Conservation (phyloP, 1,140 invertebrate species). For the Drosophila lacertosa region DNA sequence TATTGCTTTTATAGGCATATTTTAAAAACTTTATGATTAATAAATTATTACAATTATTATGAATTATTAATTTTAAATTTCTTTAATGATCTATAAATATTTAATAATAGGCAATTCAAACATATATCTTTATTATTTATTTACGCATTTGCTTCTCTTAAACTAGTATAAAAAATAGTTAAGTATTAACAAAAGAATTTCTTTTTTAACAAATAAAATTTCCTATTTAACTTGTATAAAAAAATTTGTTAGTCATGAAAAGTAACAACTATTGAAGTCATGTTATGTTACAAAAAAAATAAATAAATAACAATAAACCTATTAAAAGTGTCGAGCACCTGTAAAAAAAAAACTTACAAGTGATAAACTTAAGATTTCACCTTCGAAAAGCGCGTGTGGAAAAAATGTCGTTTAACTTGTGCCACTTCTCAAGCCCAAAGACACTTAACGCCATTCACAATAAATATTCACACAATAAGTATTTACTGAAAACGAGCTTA, state of each 20-base stretch:
- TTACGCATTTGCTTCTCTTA: too few relatives aligned
- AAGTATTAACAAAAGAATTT: too few relatives aligned
- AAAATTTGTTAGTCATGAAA: background rate
- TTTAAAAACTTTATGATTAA: background rate
- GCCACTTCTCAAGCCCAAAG: conserved; percentile 51
- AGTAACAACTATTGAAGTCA: background rate
- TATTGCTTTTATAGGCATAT: background rate
- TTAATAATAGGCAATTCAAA: too few relatives aligned
- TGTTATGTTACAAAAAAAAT: background rate
- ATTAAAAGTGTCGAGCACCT: background rate
- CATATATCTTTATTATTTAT: too few relatives aligned
- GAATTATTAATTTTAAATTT: too few relatives aligned
- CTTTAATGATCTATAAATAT: too few relatives aligned
- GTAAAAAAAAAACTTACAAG: background rate
- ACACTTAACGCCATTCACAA: conserved; percentile 33
- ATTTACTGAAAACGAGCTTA: conserved; percentile 64
- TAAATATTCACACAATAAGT: conserved; percentile 49
- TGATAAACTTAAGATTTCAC: conserved; percentile 28
- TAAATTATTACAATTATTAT: background rate
- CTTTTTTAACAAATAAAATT: too few relatives aligned
- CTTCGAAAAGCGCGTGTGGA: conserved; percentile 21
- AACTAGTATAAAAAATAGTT: too few relatives aligned
- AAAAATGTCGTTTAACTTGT: conserved; percentile 51
- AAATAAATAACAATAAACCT: background rate
- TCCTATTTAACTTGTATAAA: too few relatives aligned